Percentiles rank a stretch among this genome's conserved stretches.
phyloP scores from a whole-genome alignment of 2,113 vertebrate species.

The Gasterosteus nipponicus region DNA sequence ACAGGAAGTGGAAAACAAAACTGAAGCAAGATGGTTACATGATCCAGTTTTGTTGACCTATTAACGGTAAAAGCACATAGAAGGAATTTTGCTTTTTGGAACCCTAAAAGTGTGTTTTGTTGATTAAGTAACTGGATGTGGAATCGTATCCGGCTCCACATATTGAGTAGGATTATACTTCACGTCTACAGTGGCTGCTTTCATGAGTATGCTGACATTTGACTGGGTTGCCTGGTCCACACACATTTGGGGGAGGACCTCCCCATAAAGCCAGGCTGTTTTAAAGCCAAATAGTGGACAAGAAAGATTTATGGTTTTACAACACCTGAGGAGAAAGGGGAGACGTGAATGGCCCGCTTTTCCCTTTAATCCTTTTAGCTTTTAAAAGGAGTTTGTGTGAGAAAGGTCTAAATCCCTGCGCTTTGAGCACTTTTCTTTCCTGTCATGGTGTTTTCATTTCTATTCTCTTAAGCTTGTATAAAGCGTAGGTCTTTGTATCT shows the following conservation, averaged over 20 bases:
- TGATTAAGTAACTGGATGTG: background rate
- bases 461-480: slow-evolving; percentile 29
- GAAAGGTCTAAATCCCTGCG: slow-evolving; percentile 56
- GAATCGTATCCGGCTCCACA: background rate
- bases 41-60: background rate
- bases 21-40: background rate
- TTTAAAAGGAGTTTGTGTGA: slow-evolving; percentile 73
- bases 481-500: slow-evolving; percentile 36
- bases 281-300: slow-evolving; percentile 71
- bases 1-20: slow-evolving; percentile 19
- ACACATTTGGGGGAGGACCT: slow-evolving; percentile 62
- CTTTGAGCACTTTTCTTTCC: slow-evolving; percentile 43
- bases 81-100: no score
- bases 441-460: slow-evolving; percentile 48
- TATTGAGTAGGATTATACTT: background rate
- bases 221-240: slow-evolving; percentile 67
- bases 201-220: slow-evolving; percentile 48
- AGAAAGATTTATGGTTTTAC: slow-evolving; percentile 84
- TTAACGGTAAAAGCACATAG: background rate
- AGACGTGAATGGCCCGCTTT: slow-evolving; percentile 77
- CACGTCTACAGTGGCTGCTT: slow-evolving; percentile 6
- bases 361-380: slow-evolving; percentile 76
- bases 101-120: background rate
- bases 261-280: slow-evolving; percentile 70
- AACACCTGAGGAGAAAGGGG: slow-evolving; percentile 75